Base-by-base conservation (phyloP, 1,140 invertebrate species). In the Araneus ventricosus region DNA sequence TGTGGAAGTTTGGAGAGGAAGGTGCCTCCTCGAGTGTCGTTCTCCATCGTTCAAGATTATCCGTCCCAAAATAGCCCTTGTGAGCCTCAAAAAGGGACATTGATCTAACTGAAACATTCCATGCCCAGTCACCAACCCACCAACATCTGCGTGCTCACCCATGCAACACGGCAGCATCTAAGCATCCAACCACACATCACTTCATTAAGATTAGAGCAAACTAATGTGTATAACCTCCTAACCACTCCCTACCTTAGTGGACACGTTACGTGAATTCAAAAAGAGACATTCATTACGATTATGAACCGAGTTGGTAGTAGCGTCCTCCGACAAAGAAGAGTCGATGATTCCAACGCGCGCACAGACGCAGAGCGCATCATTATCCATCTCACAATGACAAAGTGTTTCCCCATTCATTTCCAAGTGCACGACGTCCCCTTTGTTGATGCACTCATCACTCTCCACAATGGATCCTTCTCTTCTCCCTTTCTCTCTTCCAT, bases 321-420 rank as follows among this genome's bases (percentile, higher is more conserved):
- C 1, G 27, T 4, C 6, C 17, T 17, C 30, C 30, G 27, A 80
- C 27, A 80, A 80, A 34, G 37, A 20, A 79, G 75, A 80, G 27
- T 80, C 34, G 75, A 80, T 80, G 75, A 80, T 34, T 37, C 75
- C 75, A 37, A 80, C 75, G 39, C 63, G 63, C 30, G 70, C 3
- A 30, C 27, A 75, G 67, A 75, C 63, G 63, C 67, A 75, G 7
- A 27, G 52, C 27, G 24, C 84, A 34, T 61, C 84, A 75, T 75
- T 75, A 86, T 86, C 84, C 34, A 88, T 37, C 17, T 37, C 24
- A 34, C 86, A 88, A 88, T 88, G 86, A 67, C 86, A 88, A 88
- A 67, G 27, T 45, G 86, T 30, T 88, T 88, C 61, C 24, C 61
- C 61, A 88, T 88, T 88, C 86, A 34, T 45, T 22, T n/a, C 61